Evolutionary conservation across 2,113 vertebrate species (phyloP).

Genomic region (Labeo catla): DNA sequence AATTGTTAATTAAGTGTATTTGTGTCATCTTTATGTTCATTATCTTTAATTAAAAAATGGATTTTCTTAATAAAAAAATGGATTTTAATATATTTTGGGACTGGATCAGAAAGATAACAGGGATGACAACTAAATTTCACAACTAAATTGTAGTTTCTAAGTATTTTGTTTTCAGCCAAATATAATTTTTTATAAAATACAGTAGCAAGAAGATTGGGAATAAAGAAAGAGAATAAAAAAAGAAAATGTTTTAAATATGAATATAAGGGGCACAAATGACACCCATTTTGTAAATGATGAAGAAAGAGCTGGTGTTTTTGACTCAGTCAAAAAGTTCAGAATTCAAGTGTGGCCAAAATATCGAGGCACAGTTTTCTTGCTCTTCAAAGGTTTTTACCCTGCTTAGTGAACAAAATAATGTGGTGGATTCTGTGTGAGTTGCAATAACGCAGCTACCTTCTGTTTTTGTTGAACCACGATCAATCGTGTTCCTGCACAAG

Average conservation of each 20-base stretch:
- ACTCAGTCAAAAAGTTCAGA: conserved; percentile 51
- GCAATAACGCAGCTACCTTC: conserved; percentile 22
- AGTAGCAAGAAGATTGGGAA: not conserved
- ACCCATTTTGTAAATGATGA: too few relatives aligned
- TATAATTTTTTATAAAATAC: too few relatives aligned
- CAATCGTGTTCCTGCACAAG: conserved; percentile 58
- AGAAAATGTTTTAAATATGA: not conserved
- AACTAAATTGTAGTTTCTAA: not conserved
- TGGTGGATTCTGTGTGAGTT: conserved; percentile 50
- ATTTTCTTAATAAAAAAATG: too few relatives aligned
- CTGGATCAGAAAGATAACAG: not conserved
- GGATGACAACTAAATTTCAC: not conserved
- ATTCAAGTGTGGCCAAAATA: conserved; percentile 56
- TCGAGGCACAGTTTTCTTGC: conserved; percentile 60
- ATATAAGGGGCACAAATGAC: not conserved
- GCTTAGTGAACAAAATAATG: conserved; percentile 53
- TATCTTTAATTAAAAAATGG: not conserved
- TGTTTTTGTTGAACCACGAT: conserved; percentile 69
- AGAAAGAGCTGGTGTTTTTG: too few relatives aligned
- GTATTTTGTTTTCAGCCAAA: not conserved
- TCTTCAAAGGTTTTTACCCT: conserved; percentile 64
- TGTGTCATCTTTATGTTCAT: not conserved
- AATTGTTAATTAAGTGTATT: not conserved
- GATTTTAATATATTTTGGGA: not conserved
- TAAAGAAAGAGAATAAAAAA: too few relatives aligned